Percentiles rank a stretch among this genome's conserved stretches.
Conservation (phyloP, 2,113 vertebrate genomes). For the Meleagris gallopavo region DNA sequence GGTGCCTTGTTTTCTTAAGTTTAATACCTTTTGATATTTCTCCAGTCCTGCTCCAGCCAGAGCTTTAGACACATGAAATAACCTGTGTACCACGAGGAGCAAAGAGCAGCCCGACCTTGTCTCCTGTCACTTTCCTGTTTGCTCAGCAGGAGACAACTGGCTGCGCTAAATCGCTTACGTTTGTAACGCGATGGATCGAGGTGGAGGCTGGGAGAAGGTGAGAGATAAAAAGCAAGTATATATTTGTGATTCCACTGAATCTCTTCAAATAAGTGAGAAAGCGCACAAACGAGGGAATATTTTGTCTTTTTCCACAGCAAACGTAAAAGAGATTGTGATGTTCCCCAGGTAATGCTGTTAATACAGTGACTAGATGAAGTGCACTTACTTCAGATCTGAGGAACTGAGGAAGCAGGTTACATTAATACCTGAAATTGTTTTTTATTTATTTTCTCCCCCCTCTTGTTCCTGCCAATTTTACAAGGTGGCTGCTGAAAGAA, state of each 20-base stretch:
- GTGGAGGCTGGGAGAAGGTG: neutral
- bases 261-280: neutral
- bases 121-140: constrained; percentile 30
- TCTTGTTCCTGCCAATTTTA: neutral
- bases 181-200: neutral
- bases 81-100: constrained; percentile 16
- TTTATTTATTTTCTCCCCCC: neutral
- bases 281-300: neutral
- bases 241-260: neutral
- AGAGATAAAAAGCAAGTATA: neutral
- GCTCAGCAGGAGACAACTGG: neutral
- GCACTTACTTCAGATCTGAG: neutral
- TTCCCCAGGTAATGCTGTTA: neutral
- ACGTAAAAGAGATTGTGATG: neutral
- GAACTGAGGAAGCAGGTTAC: neutral
- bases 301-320: neutral
- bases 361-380: neutral
- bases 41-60: neutral
- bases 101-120: constrained; percentile 44
- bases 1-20: neutral
- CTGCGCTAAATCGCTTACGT: neutral
- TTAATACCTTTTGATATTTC: constrained; percentile 26
- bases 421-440: neutral
- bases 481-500: neutral
- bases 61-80: constrained; percentile 14